phyloP scores from a whole-genome alignment of 1,140 invertebrate genomes.

The Pteromalus puparum region DNA sequence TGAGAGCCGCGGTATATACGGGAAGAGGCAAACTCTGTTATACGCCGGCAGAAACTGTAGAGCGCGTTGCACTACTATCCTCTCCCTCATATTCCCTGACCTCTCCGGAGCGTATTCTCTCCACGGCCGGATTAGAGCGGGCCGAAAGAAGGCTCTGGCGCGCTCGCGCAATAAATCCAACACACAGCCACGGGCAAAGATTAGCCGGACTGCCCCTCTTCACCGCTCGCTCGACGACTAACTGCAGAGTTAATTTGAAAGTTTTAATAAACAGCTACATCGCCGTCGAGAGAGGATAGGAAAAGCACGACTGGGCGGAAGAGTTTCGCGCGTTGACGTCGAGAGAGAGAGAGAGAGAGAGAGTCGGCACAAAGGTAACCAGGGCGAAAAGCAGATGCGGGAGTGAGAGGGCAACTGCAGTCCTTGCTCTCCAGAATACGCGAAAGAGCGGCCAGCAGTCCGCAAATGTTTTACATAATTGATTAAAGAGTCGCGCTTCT shows the following conservation, averaged over 20 bases:
- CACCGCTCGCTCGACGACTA: background rate
- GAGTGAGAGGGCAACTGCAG: background rate
- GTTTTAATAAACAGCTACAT: conserved; percentile 66
- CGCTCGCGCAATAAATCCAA: conserved; percentile 39
- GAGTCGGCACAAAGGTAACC: conserved; percentile 30
- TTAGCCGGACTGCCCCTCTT: conserved; percentile 41
- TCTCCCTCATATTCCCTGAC: background rate
- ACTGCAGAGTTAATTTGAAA: conserved; percentile 63
- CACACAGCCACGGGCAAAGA: conserved; percentile 46
- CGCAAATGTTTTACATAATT: conserved; percentile 74
- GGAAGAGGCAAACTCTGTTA: conserved; percentile 18
- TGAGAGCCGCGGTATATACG: background rate
- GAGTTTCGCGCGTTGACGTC: background rate
- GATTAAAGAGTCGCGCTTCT: conserved; percentile 65
- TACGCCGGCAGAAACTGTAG: no score
- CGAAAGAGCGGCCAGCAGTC: background rate
- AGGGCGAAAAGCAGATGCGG: background rate
- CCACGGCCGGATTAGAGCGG: background rate
- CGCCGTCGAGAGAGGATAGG: conserved; percentile 23
- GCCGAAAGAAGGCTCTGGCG: background rate
- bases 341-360: no score
- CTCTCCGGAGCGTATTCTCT: no score
- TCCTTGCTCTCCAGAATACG: background rate
- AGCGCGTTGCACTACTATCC: background rate
- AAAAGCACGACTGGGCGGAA: background rate